phyloP scores from a whole-genome alignment of 2,113 vertebrate species.

The Urocolius indicus region DNA sequence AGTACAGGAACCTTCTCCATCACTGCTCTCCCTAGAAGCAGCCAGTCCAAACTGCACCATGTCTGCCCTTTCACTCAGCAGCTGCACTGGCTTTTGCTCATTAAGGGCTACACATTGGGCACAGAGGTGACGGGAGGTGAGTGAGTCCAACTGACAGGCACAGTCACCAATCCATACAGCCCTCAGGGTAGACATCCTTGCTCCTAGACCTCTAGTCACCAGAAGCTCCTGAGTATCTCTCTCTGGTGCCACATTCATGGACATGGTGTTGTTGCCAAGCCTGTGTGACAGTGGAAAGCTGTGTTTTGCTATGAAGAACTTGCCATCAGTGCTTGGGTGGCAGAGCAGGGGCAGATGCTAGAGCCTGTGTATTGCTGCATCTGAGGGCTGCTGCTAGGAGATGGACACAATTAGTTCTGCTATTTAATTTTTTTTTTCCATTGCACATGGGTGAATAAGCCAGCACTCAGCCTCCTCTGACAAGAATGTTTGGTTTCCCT shows the following conservation, averaged over 20 bases:
- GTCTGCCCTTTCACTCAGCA: background rate
- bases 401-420: background rate
- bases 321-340: background rate
- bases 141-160: background rate
- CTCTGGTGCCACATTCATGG: background rate
- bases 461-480: background rate
- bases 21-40: background rate
- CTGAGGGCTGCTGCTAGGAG: background rate
- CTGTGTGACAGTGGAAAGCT: background rate
- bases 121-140: background rate
- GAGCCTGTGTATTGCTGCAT: background rate
- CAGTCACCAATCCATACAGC: background rate
- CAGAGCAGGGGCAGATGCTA: background rate
- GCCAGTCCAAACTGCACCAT: background rate
- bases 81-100: background rate
- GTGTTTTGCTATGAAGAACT: background rate
- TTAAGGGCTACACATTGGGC: background rate
- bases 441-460: background rate
- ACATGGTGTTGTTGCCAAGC: background rate
- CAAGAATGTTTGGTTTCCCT: slow-evolving; percentile 11
- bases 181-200: background rate
- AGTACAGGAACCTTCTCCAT: background rate
- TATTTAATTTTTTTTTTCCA: slow-evolving; percentile 50
- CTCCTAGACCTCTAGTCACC: background rate
- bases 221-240: background rate